phyloP scores from a whole-genome alignment of 92 coral and sea anemone species.

The Ricordea florida region DNA sequence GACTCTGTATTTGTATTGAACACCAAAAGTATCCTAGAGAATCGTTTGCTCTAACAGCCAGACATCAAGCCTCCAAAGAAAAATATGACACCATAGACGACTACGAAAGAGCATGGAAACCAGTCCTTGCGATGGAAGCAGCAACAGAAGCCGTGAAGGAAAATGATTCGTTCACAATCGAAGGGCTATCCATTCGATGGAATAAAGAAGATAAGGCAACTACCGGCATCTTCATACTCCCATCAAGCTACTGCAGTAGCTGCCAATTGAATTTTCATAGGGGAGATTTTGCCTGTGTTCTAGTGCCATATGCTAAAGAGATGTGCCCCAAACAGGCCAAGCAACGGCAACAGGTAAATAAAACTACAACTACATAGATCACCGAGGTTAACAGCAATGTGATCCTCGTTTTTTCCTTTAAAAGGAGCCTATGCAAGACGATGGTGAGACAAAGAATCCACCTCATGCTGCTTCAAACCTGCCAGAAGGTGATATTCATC shows the following conservation, averaged over 20 bases:
- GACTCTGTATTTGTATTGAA: slow-evolving; percentile 79
- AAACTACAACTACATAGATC: no score
- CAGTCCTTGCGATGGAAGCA: slow-evolving; percentile 88
- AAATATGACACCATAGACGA: slow-evolving; percentile 41
- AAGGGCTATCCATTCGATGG: slow-evolving; percentile 41
- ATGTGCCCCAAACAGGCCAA: not conserved
- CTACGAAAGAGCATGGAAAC: slow-evolving; percentile 76
- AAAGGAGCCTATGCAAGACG: no score
- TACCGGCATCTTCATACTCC: slow-evolving; percentile 35
- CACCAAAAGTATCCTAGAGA: slow-evolving; percentile 76
- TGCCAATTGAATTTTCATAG: slow-evolving; percentile 48
- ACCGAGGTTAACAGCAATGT: no score
- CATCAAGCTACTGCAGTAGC: slow-evolving; percentile 26
- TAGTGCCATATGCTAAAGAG: slow-evolving; percentile 12
- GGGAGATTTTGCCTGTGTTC: slow-evolving; percentile 75
- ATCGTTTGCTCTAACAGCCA: slow-evolving; percentile 73
- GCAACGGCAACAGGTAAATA: not conserved
- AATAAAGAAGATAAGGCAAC: not conserved
- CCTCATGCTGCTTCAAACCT: no score
- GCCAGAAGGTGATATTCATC: no score
- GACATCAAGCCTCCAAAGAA: slow-evolving; percentile 58
- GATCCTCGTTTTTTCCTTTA: no score
- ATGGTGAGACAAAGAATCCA: no score
- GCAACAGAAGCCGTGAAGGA: slow-evolving; percentile 78
- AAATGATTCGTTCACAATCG: slow-evolving; percentile 70